Evolutionary conservation across 2,888 invertebrate genomes (phyloP), one percentile per base, ranked within the genome.

Genomic region (Spodoptera littoralis): DNA sequence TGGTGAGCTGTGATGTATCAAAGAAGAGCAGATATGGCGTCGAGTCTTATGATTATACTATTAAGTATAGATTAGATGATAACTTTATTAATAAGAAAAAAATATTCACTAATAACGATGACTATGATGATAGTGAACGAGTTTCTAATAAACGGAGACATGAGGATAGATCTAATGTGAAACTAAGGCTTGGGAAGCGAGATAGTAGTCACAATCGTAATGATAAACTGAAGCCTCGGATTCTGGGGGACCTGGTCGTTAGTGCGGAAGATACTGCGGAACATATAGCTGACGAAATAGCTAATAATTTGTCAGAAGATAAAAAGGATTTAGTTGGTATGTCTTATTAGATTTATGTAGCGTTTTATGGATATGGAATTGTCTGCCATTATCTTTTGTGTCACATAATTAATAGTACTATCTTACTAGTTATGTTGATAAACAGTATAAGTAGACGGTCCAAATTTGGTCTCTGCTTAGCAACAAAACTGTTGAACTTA

Each of bases 1-100:
- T 98, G 92, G 96, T 96, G 11, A 96, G 96, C 47, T 97, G 97
- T 90, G 97, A 97, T 88, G 97, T 98, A 11, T 96, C 96, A 91
- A 89, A 96, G 93, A 82, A 95, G 91, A 86, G 95, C 92, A 85
- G 95, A 95, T 88, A 96, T 95, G 92, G 96, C 86, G 97, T 97
- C 55, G 98, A 98, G 90, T 96, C 96, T 87, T 98, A 98, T 90
- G 96, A 97, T 89, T 96, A 96, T 87, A 96, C 96, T 45, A 89
- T 96, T 77, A 95, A 95, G 80, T 96, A 96, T 89, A 95, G 96
- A 75, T 91, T 96, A 73, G 96, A 96, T 77, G 95, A 94, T 86
- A 84, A 88, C 56, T 92, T 86, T 85, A 80, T 88, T 73, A 83
- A 91, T 73, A 92, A 91, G 73, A 92, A 92, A 76, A 70, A 65